Evolutionary conservation across 2,888 invertebrate genomes (phyloP).

Genomic region (Hedya salicella): DNA sequence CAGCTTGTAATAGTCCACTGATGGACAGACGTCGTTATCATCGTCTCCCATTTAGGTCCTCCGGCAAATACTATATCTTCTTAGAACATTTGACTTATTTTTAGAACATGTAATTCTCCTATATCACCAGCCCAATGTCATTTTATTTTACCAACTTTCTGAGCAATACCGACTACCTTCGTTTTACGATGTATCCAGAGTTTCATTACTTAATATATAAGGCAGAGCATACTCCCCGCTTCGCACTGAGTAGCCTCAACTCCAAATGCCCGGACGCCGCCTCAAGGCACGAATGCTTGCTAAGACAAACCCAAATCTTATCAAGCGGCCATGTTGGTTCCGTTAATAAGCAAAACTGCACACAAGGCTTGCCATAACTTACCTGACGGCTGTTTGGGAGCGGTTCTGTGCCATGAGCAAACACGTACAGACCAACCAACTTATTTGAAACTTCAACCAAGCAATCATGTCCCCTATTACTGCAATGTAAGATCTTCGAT

Average conservation of each 20-base stretch:
- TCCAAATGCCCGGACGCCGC: conserved; percentile 75
- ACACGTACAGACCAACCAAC: conserved; percentile 52
- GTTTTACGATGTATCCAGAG: background rate
- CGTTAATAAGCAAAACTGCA: conserved; percentile 84
- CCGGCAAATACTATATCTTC: too few species aligned
- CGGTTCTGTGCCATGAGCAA: conserved; percentile 64
- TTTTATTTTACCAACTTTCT: too few species aligned
- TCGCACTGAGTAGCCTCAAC: conserved; percentile 63
- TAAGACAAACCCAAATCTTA: conserved; percentile 84
- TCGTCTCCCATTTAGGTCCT: too few species aligned
- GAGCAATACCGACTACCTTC: too few species aligned
- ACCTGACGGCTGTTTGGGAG: conserved; percentile 78
- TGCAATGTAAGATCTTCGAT: conserved; percentile 29
- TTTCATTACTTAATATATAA: conserved; percentile 6
- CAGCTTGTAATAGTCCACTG: too few species aligned
- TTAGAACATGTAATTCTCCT: too few species aligned
- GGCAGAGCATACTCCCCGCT: conserved; percentile 58
- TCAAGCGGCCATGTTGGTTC: conserved; percentile 80
- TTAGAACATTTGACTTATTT: too few species aligned
- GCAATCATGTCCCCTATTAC: background rate
- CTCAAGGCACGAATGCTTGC: conserved; percentile 75
- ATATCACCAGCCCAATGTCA: too few species aligned
- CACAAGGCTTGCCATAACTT: conserved; percentile 72
- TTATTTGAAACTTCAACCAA: background rate
- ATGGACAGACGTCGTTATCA: too few species aligned